phyloP scores from a whole-genome alignment of 2,888 invertebrate species.

The Amphipyra tragopoginis region DNA sequence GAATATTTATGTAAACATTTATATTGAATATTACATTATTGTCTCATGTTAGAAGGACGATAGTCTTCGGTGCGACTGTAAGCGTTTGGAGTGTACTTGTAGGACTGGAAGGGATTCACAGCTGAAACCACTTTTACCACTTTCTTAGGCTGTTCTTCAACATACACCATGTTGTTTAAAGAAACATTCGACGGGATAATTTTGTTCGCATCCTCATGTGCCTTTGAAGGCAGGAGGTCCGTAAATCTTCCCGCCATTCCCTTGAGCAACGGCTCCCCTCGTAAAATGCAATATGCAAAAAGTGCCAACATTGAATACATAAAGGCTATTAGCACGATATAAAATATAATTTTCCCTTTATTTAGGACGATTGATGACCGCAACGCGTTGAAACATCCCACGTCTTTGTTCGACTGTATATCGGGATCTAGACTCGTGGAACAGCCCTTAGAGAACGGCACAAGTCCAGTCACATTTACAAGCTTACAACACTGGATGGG shows the following conservation, averaged over 20 bases:
- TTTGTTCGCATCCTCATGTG: slow-evolving; percentile 47
- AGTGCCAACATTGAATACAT: slow-evolving; percentile 69
- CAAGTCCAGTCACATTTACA: slow-evolving; percentile 66
- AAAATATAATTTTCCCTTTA: slow-evolving; percentile 73
- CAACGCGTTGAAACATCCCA: slow-evolving; percentile 76
- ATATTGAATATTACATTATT: slow-evolving; percentile 56
- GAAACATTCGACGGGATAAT: slow-evolving; percentile 63
- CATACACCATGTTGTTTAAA: slow-evolving; percentile 73
- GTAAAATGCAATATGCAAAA: slow-evolving; percentile 78
- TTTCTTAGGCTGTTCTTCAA: slow-evolving; percentile 78
- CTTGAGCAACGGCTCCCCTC: slow-evolving; percentile 75
- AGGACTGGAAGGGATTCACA: slow-evolving; percentile 76
- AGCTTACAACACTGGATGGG: slow-evolving; percentile 81
- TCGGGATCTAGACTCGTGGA: slow-evolving; percentile 58
- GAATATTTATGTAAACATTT: slow-evolving; percentile 16
- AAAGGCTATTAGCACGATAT: slow-evolving; percentile 64
- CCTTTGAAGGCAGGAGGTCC: slow-evolving; percentile 56
- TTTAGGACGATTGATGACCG: slow-evolving; percentile 69
- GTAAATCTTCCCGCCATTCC: slow-evolving; percentile 63
- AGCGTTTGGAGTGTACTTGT: slow-evolving; percentile 71
- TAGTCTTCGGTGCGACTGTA: slow-evolving; percentile 47
- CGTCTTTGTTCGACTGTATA: slow-evolving; percentile 64
- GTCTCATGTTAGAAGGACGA: slow-evolving; percentile 49
- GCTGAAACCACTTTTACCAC: slow-evolving; percentile 80
- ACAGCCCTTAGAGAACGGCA: slow-evolving; percentile 73